phyloP scores from a whole-genome alignment of 2,888 invertebrate genomes.

The Eristalis arbustorum region DNA sequence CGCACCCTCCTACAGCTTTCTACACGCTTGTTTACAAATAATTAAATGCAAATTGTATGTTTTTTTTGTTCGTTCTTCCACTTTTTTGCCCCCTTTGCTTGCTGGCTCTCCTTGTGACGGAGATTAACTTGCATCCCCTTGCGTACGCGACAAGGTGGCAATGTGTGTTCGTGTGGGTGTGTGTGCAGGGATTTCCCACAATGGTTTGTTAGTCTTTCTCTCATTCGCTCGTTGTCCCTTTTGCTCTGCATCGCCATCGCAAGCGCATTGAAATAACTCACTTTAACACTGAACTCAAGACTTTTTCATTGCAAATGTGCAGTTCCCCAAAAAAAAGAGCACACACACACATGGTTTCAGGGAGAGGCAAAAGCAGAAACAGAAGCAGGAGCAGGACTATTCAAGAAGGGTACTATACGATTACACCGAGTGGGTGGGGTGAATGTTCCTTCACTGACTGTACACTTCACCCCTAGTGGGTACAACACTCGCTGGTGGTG shows the following conservation, averaged over 20 bases:
- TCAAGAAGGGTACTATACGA: background rate
- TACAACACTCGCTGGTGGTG: conserved; percentile 26
- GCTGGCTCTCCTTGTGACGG: conserved; percentile 20
- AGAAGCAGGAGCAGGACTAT: background rate
- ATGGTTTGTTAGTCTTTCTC: background rate
- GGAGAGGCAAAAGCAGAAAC: background rate
- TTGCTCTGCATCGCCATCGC: background rate
- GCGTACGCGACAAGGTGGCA: conserved; percentile 24
- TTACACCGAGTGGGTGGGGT: conserved; percentile 41
- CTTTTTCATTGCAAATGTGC: conserved; percentile 56
- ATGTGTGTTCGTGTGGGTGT: background rate
- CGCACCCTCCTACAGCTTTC: conserved; percentile 26
- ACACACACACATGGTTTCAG: background rate
- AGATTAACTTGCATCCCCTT: conserved; percentile 61
- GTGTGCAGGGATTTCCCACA: background rate
- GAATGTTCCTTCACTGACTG: background rate
- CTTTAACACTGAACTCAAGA: conserved; percentile 56
- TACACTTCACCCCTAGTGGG: background rate
- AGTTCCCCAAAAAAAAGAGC: background rate
- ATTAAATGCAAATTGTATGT: conserved; percentile 57
- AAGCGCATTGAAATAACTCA: conserved; percentile 62
- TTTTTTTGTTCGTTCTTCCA: conserved; percentile 2
- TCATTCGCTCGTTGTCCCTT: background rate
- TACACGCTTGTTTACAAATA: conserved; percentile 67
- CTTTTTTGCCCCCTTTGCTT: background rate